Evolutionary conservation across 2,113 vertebrate species (phyloP).

Genomic region (Brachyhypopomus occidentalis): DNA sequence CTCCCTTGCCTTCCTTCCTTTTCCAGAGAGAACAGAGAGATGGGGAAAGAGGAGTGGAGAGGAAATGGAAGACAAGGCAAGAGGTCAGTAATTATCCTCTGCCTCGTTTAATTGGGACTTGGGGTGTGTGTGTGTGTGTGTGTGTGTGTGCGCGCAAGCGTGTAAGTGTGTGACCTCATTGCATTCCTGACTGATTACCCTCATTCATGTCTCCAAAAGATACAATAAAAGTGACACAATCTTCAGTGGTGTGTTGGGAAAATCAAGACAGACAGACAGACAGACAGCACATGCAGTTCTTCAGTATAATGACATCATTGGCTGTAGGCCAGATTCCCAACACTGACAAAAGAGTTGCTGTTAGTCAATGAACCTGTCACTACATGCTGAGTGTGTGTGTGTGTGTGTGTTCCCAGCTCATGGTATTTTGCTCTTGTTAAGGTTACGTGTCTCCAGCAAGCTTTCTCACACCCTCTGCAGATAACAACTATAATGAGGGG

Average conservation of each 20-base stretch:
- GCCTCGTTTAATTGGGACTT: slow-evolving; percentile 64
- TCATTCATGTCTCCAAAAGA: slow-evolving; percentile 65
- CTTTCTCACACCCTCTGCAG: too few relatives aligned
- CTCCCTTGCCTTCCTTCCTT: too few relatives aligned
- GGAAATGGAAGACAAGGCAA: slow-evolving; percentile 8
- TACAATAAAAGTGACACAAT: slow-evolving; percentile 49
- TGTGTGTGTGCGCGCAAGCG: slow-evolving; percentile 18
- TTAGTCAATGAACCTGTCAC: slow-evolving; percentile 51
- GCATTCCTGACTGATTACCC: slow-evolving; percentile 61
- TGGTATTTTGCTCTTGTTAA: neutral
- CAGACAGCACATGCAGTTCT: slow-evolving; percentile 67
- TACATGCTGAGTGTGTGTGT: slow-evolving; percentile 2
- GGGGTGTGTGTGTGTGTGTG: slow-evolving; percentile 47
- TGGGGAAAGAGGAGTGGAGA: slow-evolving; percentile 6
- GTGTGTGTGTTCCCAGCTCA: neutral
- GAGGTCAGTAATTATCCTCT: slow-evolving; percentile 54
- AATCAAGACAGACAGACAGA: slow-evolving; percentile 62
- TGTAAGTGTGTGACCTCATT: slow-evolving; percentile 55
- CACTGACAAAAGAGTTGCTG: slow-evolving; percentile 71
- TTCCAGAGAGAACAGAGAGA: too few relatives aligned
- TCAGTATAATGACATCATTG: slow-evolving; percentile 76
- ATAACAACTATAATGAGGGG: too few relatives aligned
- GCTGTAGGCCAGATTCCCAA: slow-evolving; percentile 71
- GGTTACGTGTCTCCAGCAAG: too few relatives aligned
- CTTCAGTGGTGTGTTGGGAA: neutral